Conservation (phyloP, 23 tunicate genomes). For the Styela plicata region DNA sequence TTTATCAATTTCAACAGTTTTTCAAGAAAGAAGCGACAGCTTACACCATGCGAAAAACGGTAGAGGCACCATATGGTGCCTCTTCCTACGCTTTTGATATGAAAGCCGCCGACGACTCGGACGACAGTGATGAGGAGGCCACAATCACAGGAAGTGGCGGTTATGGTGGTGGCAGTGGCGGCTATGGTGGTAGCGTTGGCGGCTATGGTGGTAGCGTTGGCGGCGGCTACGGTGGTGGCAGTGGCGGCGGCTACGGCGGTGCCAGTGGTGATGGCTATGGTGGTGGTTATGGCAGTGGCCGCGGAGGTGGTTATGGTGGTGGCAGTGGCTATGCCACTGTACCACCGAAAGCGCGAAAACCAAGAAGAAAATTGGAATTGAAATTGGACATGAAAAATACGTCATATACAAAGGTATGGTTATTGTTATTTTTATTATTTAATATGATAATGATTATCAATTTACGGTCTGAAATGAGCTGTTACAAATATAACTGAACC, state of each 20-base stretch:
- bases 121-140: background rate
- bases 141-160: slow-evolving; percentile 5
- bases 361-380: background rate
- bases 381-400: background rate
- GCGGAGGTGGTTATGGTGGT: no score
- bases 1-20: background rate
- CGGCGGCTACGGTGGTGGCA: no score
- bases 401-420: background rate
- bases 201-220: no score
- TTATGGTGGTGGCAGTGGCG: background rate
- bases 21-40: background rate
- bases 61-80: background rate
- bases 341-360: background rate
- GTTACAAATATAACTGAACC: no score
- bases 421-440: no score
- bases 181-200: no score
- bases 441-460: no score
- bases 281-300: no score
- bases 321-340: background rate
- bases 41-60: background rate
- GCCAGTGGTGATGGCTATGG: no score
- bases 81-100: slow-evolving; percentile 12
- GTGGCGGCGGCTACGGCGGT: no score
- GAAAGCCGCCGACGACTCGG: background rate
- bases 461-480: no score